Conservation (phyloP, 2,113 vertebrate species). For the Chiloscyllium plagiosum region DNA sequence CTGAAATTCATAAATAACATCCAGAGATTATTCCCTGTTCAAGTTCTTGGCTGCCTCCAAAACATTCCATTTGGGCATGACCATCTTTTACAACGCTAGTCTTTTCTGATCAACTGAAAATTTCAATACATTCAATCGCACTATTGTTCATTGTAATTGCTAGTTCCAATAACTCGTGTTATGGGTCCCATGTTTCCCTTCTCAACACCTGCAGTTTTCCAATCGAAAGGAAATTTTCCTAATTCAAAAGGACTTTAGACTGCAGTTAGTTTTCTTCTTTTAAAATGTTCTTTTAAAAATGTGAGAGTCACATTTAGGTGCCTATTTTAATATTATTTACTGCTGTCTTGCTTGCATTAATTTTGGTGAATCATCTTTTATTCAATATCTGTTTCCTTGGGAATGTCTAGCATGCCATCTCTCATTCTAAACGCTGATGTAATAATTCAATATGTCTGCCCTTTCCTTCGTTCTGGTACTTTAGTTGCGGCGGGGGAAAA, state of each 20-base stretch:
- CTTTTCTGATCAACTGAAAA: background rate
- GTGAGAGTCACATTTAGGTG: background rate
- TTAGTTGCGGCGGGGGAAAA: background rate
- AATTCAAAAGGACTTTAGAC: background rate
- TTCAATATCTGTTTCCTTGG: background rate
- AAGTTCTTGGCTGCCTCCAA: background rate
- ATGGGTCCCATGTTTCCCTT: background rate
- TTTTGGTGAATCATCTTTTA: background rate
- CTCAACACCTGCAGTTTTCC: background rate
- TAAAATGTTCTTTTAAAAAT: no score
- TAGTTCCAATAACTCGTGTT: background rate
- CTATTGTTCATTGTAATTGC: background rate
- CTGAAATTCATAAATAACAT: background rate
- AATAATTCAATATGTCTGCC: background rate
- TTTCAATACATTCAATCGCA: background rate
- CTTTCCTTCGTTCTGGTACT: background rate
- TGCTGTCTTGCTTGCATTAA: background rate
- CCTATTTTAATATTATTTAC: background rate
- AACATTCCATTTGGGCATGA: no score
- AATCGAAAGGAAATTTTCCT: background rate
- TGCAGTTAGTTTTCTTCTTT: background rate
- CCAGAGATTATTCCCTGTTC: background rate
- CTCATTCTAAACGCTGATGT: background rate
- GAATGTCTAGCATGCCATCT: background rate
- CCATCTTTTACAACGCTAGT: background rate